Evolutionary conservation across 2,888 invertebrate genomes (phyloP).

Genomic region (Rotaria socialis): DNA sequence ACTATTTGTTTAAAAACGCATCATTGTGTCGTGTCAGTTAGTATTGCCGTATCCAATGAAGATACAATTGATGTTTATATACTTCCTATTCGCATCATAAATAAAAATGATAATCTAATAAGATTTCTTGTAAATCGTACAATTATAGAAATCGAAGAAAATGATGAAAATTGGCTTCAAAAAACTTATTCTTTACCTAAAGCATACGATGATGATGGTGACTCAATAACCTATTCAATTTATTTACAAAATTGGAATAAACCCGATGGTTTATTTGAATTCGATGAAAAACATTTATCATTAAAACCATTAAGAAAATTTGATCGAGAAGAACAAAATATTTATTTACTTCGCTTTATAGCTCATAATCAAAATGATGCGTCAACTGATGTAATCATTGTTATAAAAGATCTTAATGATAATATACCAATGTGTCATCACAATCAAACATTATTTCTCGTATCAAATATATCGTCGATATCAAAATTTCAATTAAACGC

Average conservation of each 20-base stretch:
- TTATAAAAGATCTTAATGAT: conserved; percentile 1
- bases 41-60: conserved; percentile 1
- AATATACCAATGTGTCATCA: conserved; percentile 3
- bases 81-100: background rate
- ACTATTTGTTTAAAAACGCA: background rate
- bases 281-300: background rate
- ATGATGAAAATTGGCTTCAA: background rate
- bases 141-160: conserved; percentile 32
- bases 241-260: conserved; percentile 21
- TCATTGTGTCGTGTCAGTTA: background rate
- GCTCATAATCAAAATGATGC: background rate
- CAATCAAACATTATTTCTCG: background rate
- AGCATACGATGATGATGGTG: background rate
- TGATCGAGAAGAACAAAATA: conserved; percentile 19
- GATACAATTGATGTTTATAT: conserved; percentile 29
- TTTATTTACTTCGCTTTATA: background rate
- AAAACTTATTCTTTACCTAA: background rate
- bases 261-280: background rate
- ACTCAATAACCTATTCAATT: background rate
- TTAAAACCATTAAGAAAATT: conserved; percentile 20
- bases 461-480: background rate
- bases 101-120: conserved; percentile 8
- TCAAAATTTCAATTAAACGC: background rate
- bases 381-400: background rate
- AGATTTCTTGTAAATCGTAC: conserved; percentile 25